Conservation (phyloP, 2,888 invertebrate genomes). For the Oegoconia quadripuncta region DNA sequence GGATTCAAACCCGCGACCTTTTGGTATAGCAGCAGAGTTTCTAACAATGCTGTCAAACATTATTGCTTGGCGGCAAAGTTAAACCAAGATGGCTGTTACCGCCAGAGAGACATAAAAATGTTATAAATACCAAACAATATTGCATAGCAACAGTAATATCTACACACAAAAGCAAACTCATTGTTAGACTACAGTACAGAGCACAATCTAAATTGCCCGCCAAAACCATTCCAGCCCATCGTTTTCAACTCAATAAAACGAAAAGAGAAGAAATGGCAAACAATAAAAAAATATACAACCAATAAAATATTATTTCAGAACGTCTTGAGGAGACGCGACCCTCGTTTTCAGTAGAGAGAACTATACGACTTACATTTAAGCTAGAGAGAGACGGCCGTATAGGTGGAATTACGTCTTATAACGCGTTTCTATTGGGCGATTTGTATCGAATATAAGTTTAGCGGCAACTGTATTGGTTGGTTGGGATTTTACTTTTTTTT, state of each 20-base stretch:
- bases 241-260: slow-evolving; percentile 30
- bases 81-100: too few species aligned
- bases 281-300: slow-evolving; percentile 34
- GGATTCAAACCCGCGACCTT: too few species aligned
- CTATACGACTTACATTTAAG: slow-evolving; percentile 22
- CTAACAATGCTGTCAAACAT: too few species aligned
- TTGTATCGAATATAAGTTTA: slow-evolving; percentile 52
- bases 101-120: too few species aligned
- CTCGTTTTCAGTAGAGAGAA: slow-evolving; percentile 17
- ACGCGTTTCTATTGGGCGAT: slow-evolving; percentile 48
- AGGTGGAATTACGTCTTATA: slow-evolving; percentile 45
- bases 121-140: too few species aligned
- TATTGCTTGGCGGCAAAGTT: too few species aligned
- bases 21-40: too few species aligned
- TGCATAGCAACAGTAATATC: too few species aligned
- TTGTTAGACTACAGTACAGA: not conserved
- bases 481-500: slow-evolving; percentile 36
- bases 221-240: slow-evolving; percentile 27
- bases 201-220: slow-evolving; percentile 25
- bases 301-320: slow-evolving; percentile 26
- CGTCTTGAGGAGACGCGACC: slow-evolving; percentile 25
- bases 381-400: slow-evolving; percentile 46
- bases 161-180: not conserved
- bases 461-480: slow-evolving; percentile 36
- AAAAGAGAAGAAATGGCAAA: slow-evolving; percentile 29